phyloP scores from a whole-genome alignment of 2,888 invertebrate species.

The Cosmia trapezina region DNA sequence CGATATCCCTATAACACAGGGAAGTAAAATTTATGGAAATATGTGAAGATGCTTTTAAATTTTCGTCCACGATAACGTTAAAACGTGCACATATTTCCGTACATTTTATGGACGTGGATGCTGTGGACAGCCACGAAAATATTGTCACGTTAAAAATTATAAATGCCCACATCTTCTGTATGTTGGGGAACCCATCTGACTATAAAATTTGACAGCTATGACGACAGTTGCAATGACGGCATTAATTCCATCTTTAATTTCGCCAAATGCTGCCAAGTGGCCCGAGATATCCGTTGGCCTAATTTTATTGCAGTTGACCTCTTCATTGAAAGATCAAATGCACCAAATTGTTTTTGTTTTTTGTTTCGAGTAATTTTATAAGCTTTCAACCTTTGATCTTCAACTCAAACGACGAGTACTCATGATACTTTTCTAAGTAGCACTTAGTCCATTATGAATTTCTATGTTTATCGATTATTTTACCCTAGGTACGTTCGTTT shows the following conservation, averaged over 20 bases:
- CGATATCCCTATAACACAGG: too few species aligned
- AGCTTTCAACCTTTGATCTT: neutral
- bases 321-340: conserved; percentile 27
- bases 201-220: conserved; percentile 34
- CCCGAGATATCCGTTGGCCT: conserved; percentile 33
- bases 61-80: neutral
- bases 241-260: conserved; percentile 55
- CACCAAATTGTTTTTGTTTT: conserved; percentile 19
- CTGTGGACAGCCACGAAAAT: neutral
- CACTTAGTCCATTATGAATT: neutral
- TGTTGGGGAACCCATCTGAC: too few species aligned
- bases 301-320: conserved; percentile 46
- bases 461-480: neutral
- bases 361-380: neutral
- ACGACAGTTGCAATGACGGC: conserved; percentile 31
- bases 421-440: neutral
- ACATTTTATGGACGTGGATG: neutral
- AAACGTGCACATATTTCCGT: neutral
- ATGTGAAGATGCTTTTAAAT: neutral
- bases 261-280: conserved; percentile 56
- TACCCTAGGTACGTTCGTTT: too few species aligned
- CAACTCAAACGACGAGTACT: neutral
- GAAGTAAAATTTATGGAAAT: neutral
- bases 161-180: too few species aligned
- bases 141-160: too few species aligned